Evolutionary conservation across 2,113 vertebrate species (phyloP), one percentile per base, ranked within the genome.

Genomic region (Hippolais icterina): DNA sequence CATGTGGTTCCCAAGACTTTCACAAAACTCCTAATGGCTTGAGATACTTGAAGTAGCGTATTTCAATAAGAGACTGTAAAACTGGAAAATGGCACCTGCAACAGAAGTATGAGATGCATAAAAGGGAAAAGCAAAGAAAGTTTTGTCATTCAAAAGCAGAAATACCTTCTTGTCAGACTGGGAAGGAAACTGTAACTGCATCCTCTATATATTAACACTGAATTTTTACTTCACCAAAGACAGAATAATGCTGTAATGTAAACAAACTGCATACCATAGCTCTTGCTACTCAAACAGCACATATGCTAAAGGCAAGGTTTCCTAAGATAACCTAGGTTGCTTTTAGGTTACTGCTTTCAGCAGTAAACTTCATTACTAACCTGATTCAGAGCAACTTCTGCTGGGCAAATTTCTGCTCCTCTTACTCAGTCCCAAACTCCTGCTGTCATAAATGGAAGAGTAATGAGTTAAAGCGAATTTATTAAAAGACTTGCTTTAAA

Each of bases 381-480:
- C 96, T 96, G 89, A 74, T 94, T 86, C 64, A 93, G 78, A 79
- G 60, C n/a, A 96, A 76, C 29, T 91, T 91, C 90, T 76, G 69
- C 80, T 42, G 56, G 70, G 29, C 20, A 93, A 81, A 79, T 35
- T 71, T 87, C 90, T 82, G 35, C 12, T 95, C 22, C 64, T 96
- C 93, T 78, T 66, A 61, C 53, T 57, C 65, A 92, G 59, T 77
- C 53, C 53, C 1, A 1, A 82, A 66, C 31, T 95, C 81, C 83
- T 77, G 82, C 72, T 3, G 70, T 72, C 74, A 64, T 50, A 79
- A 78, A 85, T 27, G 16, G 57, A 91, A 88, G 56, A 90, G 79
- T 57, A 93, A 94, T 78, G 22, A 79, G 35, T 64, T 56, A 39
- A 91, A 66, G 70, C 39, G 63, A 52, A 84, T 97, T 94, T 82